Base-by-base conservation (phyloP, 2,888 invertebrate genomes). In the Drosophila fungiperda region DNA sequence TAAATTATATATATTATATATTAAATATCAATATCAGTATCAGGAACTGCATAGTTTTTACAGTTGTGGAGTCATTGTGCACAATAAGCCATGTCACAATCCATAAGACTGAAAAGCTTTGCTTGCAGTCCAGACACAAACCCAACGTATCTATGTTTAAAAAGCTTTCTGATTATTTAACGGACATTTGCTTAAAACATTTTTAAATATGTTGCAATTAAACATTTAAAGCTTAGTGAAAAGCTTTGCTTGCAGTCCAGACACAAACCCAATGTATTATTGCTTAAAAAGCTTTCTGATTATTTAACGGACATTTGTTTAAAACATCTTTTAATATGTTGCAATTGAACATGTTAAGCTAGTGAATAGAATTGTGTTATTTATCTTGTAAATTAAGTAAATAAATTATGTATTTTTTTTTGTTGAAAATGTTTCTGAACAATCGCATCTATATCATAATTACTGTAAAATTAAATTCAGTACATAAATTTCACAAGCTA, bases 201-300 rank as follows among this genome's bases (percentile, higher is more conserved):
- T 40, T 40, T n/a, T 12, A 7, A 20, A 20, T 12, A 20, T 20
- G 0, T 45, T 20, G 7, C 12, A 45, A 20, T 45, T 20, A 20
- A 45, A 45, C 23, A 12, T 20, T 20, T 45, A 20, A 45, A 20
- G 45, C 20, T 12, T 20, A 15, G 20, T 20, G 3, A 5, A 15
- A 35, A 40, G 26, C 15, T 48, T 42, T 38, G 3, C 2, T 1
- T 0, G 15, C 12, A 76, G 62, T 17, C 17, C 3, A 17, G 66
- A 66, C 75, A 48, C 62, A 15, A 45, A 72, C 75, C 78, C 2
- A 8, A 5, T 9, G 12, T 20, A 62, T 42, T 54, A 71, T 33
- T 7, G 15, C 29, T 55, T 26, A 1, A 17, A 32, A 23, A 54
- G 36, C 17, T 59, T 55, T 49, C 12, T 2, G 12, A 29, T 7